phyloP scores from a whole-genome alignment of 1,140 invertebrate genomes.

The Berghia stephanieae region DNA sequence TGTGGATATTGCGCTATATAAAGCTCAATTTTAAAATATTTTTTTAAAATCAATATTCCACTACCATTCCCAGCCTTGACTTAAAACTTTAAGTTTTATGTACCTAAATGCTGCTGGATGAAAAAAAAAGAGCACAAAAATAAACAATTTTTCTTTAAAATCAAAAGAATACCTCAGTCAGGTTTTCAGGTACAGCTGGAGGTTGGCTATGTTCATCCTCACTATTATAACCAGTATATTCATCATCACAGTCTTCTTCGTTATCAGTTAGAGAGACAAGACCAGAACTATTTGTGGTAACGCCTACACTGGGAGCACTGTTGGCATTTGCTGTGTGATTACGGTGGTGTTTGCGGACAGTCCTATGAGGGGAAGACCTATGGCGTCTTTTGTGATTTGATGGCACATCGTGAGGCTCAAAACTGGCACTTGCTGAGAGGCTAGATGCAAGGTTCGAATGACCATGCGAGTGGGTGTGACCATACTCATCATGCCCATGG shows the following conservation, averaged over 20 bases:
- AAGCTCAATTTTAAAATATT: no score
- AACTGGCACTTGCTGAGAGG: conserved; percentile 52
- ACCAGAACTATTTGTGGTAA: neutral
- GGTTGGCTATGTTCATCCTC: conserved; percentile 79
- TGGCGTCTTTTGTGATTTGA: conserved; percentile 73
- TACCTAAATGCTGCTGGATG: neutral
- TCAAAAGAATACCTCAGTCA: conserved; percentile 49
- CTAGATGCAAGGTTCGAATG: conserved; percentile 6
- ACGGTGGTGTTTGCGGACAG: conserved; percentile 58
- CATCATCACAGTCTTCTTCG: conserved; percentile 60
- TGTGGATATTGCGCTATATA: no score
- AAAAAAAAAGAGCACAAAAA: neutral
- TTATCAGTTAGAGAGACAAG: conserved; percentile 27
- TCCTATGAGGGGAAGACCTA: conserved; percentile 62
- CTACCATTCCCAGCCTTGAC: no score
- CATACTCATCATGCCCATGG: conserved; percentile 71
- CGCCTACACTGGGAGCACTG: neutral
- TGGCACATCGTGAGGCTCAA: conserved; percentile 67
- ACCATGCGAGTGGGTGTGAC: conserved; percentile 54
- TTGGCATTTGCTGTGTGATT: conserved; percentile 34
- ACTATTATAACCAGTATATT: conserved; percentile 83
- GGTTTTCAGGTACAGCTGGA: conserved; percentile 54
- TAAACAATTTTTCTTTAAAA: neutral
- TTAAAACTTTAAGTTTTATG: no score
- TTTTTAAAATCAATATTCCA: no score